phyloP scores from a whole-genome alignment of 2,888 invertebrate species.

The Ischnus inquisitorius region DNA sequence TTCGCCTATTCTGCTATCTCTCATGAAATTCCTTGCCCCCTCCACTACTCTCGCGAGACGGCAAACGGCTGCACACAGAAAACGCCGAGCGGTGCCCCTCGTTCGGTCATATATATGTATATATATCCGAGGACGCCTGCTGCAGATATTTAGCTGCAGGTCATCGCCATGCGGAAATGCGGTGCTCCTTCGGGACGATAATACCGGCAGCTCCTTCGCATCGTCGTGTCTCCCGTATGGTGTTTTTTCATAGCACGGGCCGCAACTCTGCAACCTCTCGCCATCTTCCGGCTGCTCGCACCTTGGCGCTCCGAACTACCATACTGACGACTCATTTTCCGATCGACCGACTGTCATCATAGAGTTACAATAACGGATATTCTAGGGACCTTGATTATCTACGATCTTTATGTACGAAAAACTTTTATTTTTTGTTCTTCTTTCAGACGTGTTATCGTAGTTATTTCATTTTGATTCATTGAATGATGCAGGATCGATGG shows the following conservation, averaged over 20 bases:
- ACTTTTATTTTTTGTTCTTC: not conserved
- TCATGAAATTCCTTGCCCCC: slow-evolving; percentile 52
- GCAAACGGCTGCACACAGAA: slow-evolving; percentile 46
- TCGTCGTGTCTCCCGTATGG: not conserved
- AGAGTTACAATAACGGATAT: not conserved
- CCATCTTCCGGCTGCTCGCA: slow-evolving; percentile 3
- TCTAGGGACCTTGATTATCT: slow-evolving; percentile 12
- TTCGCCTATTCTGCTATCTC: slow-evolving; percentile 10
- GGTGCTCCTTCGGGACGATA: slow-evolving; percentile 60
- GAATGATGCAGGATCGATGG: not conserved
- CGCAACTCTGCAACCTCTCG: not conserved
- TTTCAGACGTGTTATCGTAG: not conserved
- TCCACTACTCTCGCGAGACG: slow-evolving; percentile 42
- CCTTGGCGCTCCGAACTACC: not conserved
- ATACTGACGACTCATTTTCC: not conserved
- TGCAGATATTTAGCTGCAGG: slow-evolving; percentile 73
- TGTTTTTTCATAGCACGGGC: not conserved
- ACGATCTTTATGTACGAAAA: not conserved
- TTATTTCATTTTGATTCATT: not conserved
- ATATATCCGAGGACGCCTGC: slow-evolving; percentile 1
- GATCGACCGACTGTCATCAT: slow-evolving; percentile 2
- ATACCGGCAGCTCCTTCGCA: slow-evolving; percentile 44
- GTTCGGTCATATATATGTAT: not conserved
- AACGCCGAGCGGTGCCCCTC: slow-evolving; percentile 26
- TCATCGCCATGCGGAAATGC: slow-evolving; percentile 75